Percentiles rank a stretch among this genome's conserved stretches.
phyloP scores from a whole-genome alignment of 2,888 invertebrate species.

The Dryocosmus kuriphilus region DNA sequence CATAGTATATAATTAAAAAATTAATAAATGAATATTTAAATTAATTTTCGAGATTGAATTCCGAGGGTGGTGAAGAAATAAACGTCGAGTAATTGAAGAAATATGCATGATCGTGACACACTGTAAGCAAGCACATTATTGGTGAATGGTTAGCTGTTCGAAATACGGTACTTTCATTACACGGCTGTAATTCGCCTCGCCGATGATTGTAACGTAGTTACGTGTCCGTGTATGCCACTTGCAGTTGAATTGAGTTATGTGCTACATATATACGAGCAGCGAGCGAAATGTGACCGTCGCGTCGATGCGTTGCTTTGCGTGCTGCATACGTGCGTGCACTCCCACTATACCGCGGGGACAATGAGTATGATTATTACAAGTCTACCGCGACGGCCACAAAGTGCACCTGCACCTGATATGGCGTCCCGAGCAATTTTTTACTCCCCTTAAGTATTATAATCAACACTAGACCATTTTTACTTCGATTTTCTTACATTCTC shows the following conservation, averaged over 20 bases:
- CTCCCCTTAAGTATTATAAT: conserved; percentile 1
- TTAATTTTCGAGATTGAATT: background rate
- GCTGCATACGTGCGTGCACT: conserved; percentile 64
- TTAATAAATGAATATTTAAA: background rate
- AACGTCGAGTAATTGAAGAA: background rate
- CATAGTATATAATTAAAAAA: background rate
- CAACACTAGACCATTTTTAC: background rate
- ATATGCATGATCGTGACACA: background rate
- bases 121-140: conserved; percentile 37
- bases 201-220: conserved; percentile 63
- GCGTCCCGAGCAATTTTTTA: background rate
- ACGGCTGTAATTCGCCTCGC: conserved; percentile 54
- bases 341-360: conserved; percentile 63
- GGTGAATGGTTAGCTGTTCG: conserved; percentile 54
- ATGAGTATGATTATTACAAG: conserved; percentile 71
- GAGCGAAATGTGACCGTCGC: conserved; percentile 23
- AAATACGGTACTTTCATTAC: conserved; percentile 55
- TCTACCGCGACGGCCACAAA: conserved; percentile 59
- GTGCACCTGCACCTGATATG: conserved; percentile 49
- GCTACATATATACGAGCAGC: conserved; percentile 35
- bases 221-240: conserved; percentile 58
- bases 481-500: background rate
- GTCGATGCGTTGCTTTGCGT: conserved; percentile 60
- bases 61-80: background rate
- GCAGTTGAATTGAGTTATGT: conserved; percentile 61